A percentile compares a stretch with the other conserved stretches of the same genome.
Conservation (phyloP, 2,113 vertebrate species). For the Ia io region DNA sequence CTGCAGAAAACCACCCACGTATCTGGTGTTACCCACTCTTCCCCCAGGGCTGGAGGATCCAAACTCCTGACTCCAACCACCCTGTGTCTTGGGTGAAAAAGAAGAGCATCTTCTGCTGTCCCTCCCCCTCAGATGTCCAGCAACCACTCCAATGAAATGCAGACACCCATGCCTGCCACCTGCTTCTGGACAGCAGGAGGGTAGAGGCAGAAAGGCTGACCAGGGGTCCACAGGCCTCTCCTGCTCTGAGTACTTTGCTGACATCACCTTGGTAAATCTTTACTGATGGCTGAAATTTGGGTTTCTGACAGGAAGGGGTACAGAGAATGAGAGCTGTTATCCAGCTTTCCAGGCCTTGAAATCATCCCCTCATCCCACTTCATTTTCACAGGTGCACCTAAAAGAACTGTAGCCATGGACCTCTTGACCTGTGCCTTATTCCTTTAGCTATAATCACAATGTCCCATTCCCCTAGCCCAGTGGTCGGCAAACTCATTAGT, state of each 20-base stretch:
- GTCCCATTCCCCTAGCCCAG: not conserved
- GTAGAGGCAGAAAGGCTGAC: conserved; percentile 1
- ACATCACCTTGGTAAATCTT: conserved; percentile 5
- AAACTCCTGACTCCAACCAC: not conserved
- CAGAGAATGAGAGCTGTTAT: not conserved
- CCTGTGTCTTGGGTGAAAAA: not conserved
- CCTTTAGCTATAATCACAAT: conserved; percentile 1
- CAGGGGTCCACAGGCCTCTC: conserved; percentile 28
- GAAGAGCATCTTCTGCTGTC: not conserved
- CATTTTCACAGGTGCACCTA: not conserved
- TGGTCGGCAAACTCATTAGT: too few species aligned
- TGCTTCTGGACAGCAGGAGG: not conserved
- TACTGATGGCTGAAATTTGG: not conserved
- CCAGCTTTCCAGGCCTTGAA: not conserved
- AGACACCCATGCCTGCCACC: not conserved
- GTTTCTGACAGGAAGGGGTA: not conserved
- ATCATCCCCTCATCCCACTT: not conserved
- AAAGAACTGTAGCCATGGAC: not conserved
- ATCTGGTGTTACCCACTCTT: not conserved
- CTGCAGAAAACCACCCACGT: conserved; percentile 40
- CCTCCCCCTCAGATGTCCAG: conserved; percentile 25
- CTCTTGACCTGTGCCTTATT: not conserved
- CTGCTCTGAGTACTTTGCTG: conserved; percentile 49
- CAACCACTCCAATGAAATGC: not conserved
- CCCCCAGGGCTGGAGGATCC: not conserved